phyloP scores from a whole-genome alignment of 92 coral and sea anemone species.

The Muricea muricata region DNA sequence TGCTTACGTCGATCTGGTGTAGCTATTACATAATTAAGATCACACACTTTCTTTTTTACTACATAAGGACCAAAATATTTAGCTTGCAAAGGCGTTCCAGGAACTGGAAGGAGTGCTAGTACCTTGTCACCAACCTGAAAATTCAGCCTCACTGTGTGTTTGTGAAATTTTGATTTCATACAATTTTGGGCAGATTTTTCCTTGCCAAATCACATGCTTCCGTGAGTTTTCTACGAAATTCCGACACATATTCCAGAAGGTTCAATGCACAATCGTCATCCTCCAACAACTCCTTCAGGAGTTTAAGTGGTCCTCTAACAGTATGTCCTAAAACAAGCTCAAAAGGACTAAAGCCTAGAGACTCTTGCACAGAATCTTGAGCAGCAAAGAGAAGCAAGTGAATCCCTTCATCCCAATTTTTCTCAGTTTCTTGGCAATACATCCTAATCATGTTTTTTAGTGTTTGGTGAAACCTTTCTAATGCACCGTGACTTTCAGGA shows the following conservation, averaged over 20 bases:
- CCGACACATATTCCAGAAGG: slow-evolving; percentile 52
- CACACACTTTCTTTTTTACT: slow-evolving; percentile 18
- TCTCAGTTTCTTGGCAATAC: slow-evolving; percentile 49
- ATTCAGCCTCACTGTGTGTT: slow-evolving; percentile 1
- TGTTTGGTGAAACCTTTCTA: slow-evolving; percentile 60
- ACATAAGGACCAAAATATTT: slow-evolving; percentile 42
- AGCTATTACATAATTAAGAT: slow-evolving; percentile 20
- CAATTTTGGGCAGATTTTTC: slow-evolving; percentile 19
- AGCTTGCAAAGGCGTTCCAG: slow-evolving; percentile 22
- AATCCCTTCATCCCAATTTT: slow-evolving; percentile 61
- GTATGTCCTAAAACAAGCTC: slow-evolving; percentile 65
- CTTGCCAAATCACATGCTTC: slow-evolving; percentile 45
- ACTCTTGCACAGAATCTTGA: slow-evolving; percentile 65
- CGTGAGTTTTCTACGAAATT: slow-evolving; percentile 46
- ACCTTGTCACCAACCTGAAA: slow-evolving; percentile 37
- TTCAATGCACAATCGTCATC: slow-evolving; percentile 12
- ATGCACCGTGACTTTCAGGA: slow-evolving; percentile 65
- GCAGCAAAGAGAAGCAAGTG: slow-evolving; percentile 53
- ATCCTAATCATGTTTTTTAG: slow-evolving; percentile 53
- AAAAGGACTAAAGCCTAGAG: slow-evolving; percentile 69
- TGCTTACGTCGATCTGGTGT: slow-evolving; percentile 59
- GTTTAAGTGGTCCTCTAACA: slow-evolving; percentile 69
- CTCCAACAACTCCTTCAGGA: slow-evolving; percentile 52
- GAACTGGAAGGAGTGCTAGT: slow-evolving; percentile 34
- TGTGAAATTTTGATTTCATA: slow-evolving; percentile 31